Evolutionary conservation across 2,888 invertebrate species (phyloP), one percentile per base, ranked within the genome.

Genomic region (Saturnia pavonia): DNA sequence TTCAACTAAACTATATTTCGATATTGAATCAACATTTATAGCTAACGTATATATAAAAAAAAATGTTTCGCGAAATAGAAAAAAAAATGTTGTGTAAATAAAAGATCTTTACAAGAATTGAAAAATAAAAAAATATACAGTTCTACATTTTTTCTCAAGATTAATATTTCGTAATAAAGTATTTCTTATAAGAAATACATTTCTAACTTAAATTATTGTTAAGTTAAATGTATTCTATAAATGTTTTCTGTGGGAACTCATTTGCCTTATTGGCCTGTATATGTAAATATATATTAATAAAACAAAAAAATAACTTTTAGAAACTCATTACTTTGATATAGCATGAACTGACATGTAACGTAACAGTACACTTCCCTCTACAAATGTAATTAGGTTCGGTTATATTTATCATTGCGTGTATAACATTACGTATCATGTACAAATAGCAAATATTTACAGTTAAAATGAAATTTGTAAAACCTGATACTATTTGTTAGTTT

Each of bases 1-100:
- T 54, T 51, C 51, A 22, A 67, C n/a, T 69, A 22, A 69, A 67
- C 65, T 65, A 65, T 65, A 19, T 40, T n/a, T 65, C 40, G 11
- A 40, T 34, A 16, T 27, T 3, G 14, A 34, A 34, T 3, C 1
- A 19, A 48, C 7, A 16, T 48, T 48, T 19, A 19, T 19, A 48
- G 19, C 7, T 48, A 48, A 48, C 6, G 34, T 34, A 34, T 2
- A 34, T 34, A 34, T 34, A 34, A 34, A 34, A 34, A 34, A 34
- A n/a, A n/a, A n/a, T n/a, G n/a, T 6, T 34, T 34, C 19, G 48
- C 19, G 7, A 48, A 19, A 19, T 48, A 48, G 6, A 48, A 48
- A 48, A 8, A 19, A 19, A 19, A 48, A 48, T 48, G 48, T 19
- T 6, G 7, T 19, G 6, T 48, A 16, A 19, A n/a, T 48, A 48